Base-by-base conservation (phyloP, 2,797 vertebrate genomes). In the Tauraco hartlaubi region DNA sequence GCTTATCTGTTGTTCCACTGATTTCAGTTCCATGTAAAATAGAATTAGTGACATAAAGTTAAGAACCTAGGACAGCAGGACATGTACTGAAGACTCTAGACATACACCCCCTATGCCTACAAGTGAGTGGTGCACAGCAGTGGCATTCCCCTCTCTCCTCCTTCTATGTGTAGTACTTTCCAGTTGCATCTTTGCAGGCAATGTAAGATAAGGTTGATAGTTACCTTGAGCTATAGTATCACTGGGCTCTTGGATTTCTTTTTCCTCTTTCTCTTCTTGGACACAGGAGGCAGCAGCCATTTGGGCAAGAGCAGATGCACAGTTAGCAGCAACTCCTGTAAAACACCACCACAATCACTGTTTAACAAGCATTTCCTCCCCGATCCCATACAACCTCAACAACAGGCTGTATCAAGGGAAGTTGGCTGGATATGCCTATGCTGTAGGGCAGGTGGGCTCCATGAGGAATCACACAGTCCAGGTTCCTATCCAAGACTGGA, bases 231-330 rank as follows among this genome's bases (percentile, higher is more conserved):
- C 88, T 92, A 99, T 99, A 94, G 99, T 79, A 93, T 99, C 99
- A 51, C 98, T 98, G 21, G 97, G 97, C 59, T 99, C 99, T 25
- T 96, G 98, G 77, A 33, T 78, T 91, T 99, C 99, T 95, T 97
- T 99, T 80, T 99, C 99, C 16, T 99, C 99, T 94, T 98, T 99
- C 85, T 99, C 99, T 80, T 99, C 99, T 96, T 99, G 99, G 72
- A 99, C 99, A 93, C 99, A 99, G 29, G 99, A 99, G 9, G 99
- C 99, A 51, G 99, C 99, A 17, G 99, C 99, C 99, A 99, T 99
- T 97, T 99, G 99, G 49, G 99, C 99, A 84, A 99, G 98, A 63
- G 99, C 99, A 14, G 99, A 99, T 7, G 99, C 99, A 48, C 99
- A 99, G 97, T 99, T 99, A 71, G 99, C 99, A 49, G 99, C 99